Percentiles rank a stretch among this genome's conserved stretches.
phyloP scores from a whole-genome alignment of 2,113 vertebrate genomes.

The Scatophagus argus region DNA sequence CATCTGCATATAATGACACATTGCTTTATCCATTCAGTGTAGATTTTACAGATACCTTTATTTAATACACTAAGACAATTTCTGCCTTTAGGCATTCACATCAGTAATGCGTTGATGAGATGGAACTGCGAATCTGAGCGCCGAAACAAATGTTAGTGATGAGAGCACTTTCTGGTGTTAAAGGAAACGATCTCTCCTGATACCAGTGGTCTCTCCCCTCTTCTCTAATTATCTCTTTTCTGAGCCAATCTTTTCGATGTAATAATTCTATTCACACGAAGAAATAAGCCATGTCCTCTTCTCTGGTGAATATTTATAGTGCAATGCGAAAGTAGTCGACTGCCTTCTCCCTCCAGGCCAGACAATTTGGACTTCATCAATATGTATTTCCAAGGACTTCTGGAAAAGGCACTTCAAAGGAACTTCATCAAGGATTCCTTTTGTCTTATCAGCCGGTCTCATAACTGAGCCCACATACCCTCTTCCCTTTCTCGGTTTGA shows the following conservation, averaged over 20 bases:
- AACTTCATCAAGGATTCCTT: conserved; percentile 97
- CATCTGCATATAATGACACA: conserved; percentile 4
- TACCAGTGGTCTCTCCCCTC: conserved; percentile 78
- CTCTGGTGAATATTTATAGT: conserved; percentile 96
- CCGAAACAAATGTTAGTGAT: conserved; percentile 42
- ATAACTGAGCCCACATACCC: conserved; percentile 70
- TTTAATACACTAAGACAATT: conserved; percentile 21
- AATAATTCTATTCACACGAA: conserved; percentile 92
- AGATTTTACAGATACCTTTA: conserved; percentile 51
- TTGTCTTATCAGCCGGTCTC: conserved; percentile 91
- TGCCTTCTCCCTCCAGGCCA: conserved; percentile 93
- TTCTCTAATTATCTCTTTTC: conserved; percentile 88
- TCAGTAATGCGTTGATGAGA: conserved; percentile 40
- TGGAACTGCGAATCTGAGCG: conserved; percentile 16
- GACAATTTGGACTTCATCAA: conserved; percentile 99
- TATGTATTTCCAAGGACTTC: conserved; percentile 97
- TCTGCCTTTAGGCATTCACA: conserved; percentile 30
- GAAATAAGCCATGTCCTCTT: conserved; percentile 87
- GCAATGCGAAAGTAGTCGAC: conserved; percentile 92
- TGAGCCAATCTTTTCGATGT: conserved; percentile 88
- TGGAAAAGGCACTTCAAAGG: conserved; percentile 98
- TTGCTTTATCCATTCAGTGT: background rate
- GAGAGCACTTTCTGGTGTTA: conserved; percentile 23
- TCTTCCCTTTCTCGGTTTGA: conserved; percentile 78
- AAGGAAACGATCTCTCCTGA: conserved; percentile 61